Evolutionary conservation across 2,113 vertebrate genomes (phyloP).

Genomic region (Apistogramma diplotaenia): DNA sequence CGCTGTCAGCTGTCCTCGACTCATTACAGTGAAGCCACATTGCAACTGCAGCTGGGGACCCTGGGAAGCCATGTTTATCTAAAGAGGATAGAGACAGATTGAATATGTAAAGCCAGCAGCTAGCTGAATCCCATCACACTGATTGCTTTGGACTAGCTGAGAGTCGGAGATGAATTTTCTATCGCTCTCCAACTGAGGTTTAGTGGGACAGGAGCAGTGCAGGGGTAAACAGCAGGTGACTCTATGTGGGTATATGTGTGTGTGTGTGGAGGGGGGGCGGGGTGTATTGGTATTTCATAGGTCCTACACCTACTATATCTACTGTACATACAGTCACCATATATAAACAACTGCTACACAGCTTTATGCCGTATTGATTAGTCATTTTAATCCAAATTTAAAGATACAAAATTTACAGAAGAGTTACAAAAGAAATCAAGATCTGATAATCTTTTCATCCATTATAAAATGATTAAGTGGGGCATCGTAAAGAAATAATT

Average conservation of each 20-base stretch:
- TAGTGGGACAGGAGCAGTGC: not conserved
- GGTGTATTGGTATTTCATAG: slow-evolving; percentile 28
- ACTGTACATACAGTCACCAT: not conserved
- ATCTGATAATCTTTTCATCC: not conserved
- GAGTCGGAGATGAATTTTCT: slow-evolving; percentile 54
- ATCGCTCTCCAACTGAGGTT: slow-evolving; percentile 26
- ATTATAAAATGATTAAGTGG: too few species aligned
- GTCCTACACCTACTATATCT: slow-evolving; percentile 20
- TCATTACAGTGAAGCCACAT: slow-evolving; percentile 36
- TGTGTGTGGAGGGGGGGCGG: not conserved
- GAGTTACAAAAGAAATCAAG: not conserved
- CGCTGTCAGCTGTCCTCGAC: slow-evolving; percentile 29
- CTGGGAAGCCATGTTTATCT: slow-evolving; percentile 55
- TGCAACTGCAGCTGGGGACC: slow-evolving; percentile 50
- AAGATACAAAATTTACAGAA: not conserved
- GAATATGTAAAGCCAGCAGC: slow-evolving; percentile 64
- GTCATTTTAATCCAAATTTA: not conserved
- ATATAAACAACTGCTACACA: not conserved
- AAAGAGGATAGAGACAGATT: slow-evolving; percentile 54
- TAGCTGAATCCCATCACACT: slow-evolving; percentile 53
- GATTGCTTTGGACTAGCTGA: slow-evolving; percentile 65
- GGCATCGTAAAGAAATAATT: not conserved
- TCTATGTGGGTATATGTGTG: not conserved
- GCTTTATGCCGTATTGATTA: not conserved
- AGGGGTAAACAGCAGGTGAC: slow-evolving; percentile 34